Evolutionary conservation across 23 tunicate species (phyloP).

Genomic region (Styela plicata): DNA sequence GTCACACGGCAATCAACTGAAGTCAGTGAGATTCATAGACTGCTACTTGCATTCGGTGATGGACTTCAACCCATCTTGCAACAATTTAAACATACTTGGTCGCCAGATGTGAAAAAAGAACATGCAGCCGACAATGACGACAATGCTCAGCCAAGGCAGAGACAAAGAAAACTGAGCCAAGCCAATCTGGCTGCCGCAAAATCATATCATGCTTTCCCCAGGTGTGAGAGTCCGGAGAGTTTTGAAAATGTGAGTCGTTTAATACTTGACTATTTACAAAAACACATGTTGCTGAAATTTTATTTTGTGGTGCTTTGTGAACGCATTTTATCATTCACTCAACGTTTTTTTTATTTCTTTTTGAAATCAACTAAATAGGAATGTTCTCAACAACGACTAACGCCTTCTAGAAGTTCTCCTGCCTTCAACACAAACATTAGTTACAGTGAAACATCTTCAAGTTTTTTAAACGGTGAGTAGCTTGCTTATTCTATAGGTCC

Average conservation of each 20-base stretch:
- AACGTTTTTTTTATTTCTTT: no score
- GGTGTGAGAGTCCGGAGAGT: no score
- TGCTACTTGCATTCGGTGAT: neutral
- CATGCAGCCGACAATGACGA: neutral
- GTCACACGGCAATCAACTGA: neutral
- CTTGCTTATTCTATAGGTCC: no score
- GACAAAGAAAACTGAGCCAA: neutral
- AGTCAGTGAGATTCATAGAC: neutral
- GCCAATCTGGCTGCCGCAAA: neutral
- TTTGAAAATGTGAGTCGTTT: no score
- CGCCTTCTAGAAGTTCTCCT: neutral
- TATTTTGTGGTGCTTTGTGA: no score
- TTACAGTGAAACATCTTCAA: no score
- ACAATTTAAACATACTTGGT: neutral
- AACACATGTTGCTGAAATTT: no score
- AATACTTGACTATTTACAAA: no score
- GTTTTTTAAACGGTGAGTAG: neutral
- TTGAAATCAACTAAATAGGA: no score
- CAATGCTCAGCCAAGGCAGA: neutral
- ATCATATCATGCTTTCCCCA: neutral
- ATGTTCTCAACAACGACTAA: neutral
- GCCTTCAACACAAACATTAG: neutral
- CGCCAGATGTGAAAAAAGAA: neutral
- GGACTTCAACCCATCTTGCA: neutral
- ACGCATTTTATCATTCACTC: no score